Percentiles rank a stretch among this genome's conserved stretches.
Evolutionary conservation across 2,888 invertebrate genomes (phyloP).

Genomic region (Pollenia griseotomentosa): DNA sequence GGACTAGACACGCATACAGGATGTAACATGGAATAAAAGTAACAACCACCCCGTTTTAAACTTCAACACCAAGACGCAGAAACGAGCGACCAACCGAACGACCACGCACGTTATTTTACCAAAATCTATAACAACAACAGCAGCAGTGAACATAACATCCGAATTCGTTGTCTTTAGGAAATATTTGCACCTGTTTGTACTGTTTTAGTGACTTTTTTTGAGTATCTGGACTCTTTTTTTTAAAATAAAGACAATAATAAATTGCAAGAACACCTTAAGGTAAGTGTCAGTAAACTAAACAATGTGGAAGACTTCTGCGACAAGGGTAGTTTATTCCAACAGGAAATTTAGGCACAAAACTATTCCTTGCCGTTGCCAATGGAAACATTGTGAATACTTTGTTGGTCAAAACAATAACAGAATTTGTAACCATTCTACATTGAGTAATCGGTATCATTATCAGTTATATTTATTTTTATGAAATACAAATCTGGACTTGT

Average conservation of each 20-base stretch:
- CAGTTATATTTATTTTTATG: slow-evolving; percentile 5
- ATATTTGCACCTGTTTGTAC: slow-evolving; percentile 68
- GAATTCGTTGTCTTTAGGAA: slow-evolving; percentile 35
- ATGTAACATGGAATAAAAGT: neutral
- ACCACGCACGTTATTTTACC: neutral
- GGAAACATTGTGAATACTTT: slow-evolving; percentile 46
- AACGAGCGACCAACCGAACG: slow-evolving; percentile 4
- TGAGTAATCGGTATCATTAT: slow-evolving; percentile 29
- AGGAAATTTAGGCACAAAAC: slow-evolving; percentile 14
- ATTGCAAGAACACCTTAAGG: slow-evolving; percentile 52
- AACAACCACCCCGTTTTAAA: slow-evolving; percentile 32
- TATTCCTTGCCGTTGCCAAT: slow-evolving; percentile 37
- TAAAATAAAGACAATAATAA: neutral
- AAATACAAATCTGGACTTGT: too few species aligned
- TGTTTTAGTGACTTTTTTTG: slow-evolving; percentile 12
- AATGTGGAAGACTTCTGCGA: slow-evolving; percentile 35
- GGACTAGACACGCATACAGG: slow-evolving; percentile 38
- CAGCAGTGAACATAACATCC: slow-evolving; percentile 5
- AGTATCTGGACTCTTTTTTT: neutral
- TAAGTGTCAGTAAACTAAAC: slow-evolving; percentile 61
- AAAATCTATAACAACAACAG: slow-evolving; percentile 7
- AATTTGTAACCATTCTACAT: slow-evolving; percentile 5
- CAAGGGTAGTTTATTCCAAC: slow-evolving; percentile 25
- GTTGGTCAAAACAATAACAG: slow-evolving; percentile 27
- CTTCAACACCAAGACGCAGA: neutral